Evolutionary conservation across 2,888 invertebrate genomes (phyloP).

Genomic region (Pollenia griseotomentosa): DNA sequence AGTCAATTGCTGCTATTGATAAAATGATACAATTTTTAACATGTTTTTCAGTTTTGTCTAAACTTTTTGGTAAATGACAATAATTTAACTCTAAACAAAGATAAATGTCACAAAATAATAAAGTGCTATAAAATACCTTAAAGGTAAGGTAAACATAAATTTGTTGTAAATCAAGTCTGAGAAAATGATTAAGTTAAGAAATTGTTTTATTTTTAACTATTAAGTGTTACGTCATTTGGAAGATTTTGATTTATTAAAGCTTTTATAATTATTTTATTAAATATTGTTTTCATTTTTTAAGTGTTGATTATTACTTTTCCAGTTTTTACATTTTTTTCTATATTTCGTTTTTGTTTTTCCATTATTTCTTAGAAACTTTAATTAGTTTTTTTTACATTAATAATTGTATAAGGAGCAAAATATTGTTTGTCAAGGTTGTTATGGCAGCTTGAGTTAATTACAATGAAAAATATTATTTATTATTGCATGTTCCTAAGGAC

Average conservation of each 20-base stretch:
- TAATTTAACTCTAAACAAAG: conserved; percentile 40
- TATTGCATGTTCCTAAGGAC: not conserved
- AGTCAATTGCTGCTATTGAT: conserved; percentile 60
- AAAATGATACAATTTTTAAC: conserved; percentile 56
- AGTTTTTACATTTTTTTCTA: not conserved
- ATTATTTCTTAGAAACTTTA: conserved; percentile 24
- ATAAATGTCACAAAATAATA: conserved; percentile 44
- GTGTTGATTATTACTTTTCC: not conserved
- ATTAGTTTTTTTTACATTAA: conserved; percentile 26
- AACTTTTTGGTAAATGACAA: conserved; percentile 37
- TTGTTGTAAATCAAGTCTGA: not conserved
- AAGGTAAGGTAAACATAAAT: conserved; percentile 21
- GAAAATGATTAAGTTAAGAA: not conserved
- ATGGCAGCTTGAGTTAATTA: conserved; percentile 40
- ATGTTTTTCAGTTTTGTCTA: not conserved
- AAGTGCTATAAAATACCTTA: conserved; percentile 21
- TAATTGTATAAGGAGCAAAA: not conserved
- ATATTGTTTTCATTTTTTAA: not conserved
- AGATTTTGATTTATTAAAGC: not conserved
- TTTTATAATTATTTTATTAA: not conserved
- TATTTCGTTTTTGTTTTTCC: not conserved
- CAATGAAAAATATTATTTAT: conserved; percentile 9
- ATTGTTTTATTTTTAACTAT: not conserved
- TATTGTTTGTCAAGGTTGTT: conserved; percentile 26
- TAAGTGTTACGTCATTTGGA: not conserved